Conservation (phyloP, 1,140 invertebrate genomes). For the Drosophila yakuba region DNA sequence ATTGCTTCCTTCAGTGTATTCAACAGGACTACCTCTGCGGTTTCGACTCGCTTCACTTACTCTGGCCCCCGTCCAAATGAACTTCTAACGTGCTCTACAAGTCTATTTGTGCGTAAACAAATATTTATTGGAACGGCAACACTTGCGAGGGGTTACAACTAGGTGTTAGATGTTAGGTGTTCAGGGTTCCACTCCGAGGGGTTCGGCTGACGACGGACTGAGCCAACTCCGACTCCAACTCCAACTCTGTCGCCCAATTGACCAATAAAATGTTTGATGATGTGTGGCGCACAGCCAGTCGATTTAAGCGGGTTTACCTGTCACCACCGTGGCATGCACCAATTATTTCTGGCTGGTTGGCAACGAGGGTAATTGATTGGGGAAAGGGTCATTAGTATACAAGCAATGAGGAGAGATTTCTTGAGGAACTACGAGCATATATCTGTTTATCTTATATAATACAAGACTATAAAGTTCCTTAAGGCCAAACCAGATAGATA, state of each 20-base stretch:
- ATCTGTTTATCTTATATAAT: not conserved
- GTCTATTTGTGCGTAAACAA: conserved; percentile 82
- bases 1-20: conserved; percentile 3
- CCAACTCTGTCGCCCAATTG: conserved; percentile 63
- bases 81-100: conserved; percentile 68
- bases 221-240: conserved; percentile 11
- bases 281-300: conserved; percentile 55
- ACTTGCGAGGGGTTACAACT: conserved; percentile 54
- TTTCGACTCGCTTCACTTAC: conserved; percentile 63
- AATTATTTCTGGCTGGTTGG: conserved; percentile 63
- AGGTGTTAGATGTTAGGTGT: conserved; percentile 2
- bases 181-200: not conserved
- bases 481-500: not conserved
- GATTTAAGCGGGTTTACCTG: conserved; percentile 20
- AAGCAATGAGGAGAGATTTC: no score
- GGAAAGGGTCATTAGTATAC: not conserved
- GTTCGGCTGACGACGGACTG: not conserved
- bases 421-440: not conserved
- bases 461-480: not conserved
- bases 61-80: conserved; percentile 29
- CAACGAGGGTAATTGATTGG: conserved; percentile 16
- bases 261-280: conserved; percentile 73
- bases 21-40: conserved; percentile 27
- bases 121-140: conserved; percentile 82
- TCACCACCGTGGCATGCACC: conserved; percentile 24